Evolutionary conservation across 2,888 invertebrate species (phyloP), one percentile per base, ranked within the genome.

Genomic region (Dicyrtoma fusca): DNA sequence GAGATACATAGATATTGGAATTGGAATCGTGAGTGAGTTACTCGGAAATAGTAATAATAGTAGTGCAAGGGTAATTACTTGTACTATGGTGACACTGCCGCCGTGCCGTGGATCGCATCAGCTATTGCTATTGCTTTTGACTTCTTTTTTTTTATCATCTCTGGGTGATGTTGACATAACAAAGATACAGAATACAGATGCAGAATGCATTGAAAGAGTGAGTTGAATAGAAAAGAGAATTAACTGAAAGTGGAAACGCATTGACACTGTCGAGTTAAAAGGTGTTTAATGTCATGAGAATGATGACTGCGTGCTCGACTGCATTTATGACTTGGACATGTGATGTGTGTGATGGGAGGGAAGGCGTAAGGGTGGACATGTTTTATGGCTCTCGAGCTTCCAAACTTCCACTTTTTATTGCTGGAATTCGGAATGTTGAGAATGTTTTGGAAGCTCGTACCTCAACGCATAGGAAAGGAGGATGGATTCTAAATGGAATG

Each of bases 211-310:
- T 19, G 53, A 21, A 1, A 19, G 34, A 53, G 53, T 3, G 53
- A 53, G 44, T n/a, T n/a, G n/a, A n/a, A n/a, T n/a, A n/a, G n/a
- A n/a, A n/a, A 8, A 47, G 47, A 63, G n/a, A 44, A 63, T 44
- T 17, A 63, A 44, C 19, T 8, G 49, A 17, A 17, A 44, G 49
- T 26, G 19, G 53, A 55, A 19, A 53, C 14, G 42, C 47, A 63
- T 63, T 66, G 66, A 53, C 55, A 66, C 34, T 66, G 66, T 66
- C 66, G 53, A 66, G 66, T 53, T 66, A 55, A 66, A 66, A 66
- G 66, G 66, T 66, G 66, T 66, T 66, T 66, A 66, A 66, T 66
- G 66, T 66, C 66, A 49, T 66, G 66, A 66, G 25, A 66, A 66
- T 65, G 55, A 66, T 66, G 45, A 63, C 45, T 63, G 63, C 63